Conservation (phyloP, 2,113 vertebrate genomes). For the Rhinoderma darwinii region DNA sequence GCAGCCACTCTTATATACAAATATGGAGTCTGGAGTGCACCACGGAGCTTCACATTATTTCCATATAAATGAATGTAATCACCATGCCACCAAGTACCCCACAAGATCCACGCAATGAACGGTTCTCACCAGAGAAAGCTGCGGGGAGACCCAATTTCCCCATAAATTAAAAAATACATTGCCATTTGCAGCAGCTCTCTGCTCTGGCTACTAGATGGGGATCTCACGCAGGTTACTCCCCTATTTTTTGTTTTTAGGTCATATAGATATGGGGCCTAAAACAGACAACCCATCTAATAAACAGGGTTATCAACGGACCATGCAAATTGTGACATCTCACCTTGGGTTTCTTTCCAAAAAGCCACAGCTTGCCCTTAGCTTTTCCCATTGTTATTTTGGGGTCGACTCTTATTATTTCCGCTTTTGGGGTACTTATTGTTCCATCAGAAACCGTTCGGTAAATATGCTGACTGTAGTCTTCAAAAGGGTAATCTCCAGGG, state of each 20-base stretch:
- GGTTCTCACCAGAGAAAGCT: too few species aligned
- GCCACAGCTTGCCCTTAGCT: slow-evolving; percentile 97
- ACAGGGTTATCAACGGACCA: neutral
- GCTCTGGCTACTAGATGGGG: neutral
- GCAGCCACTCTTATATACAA: neutral
- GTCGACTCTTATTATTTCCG: slow-evolving; percentile 83
- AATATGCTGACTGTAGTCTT: slow-evolving; percentile 97
- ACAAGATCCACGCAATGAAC: too few species aligned
- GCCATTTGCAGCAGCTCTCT: neutral
- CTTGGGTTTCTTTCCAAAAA: slow-evolving; percentile 99
- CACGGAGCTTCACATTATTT: neutral
- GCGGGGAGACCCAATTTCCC: too few species aligned
- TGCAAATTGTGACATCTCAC: slow-evolving; percentile 69
- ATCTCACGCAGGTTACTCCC: neutral
- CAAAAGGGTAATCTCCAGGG: slow-evolving; percentile 93
- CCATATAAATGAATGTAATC: too few species aligned
- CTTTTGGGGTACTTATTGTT: slow-evolving; percentile 91
- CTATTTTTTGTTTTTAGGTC: neutral
- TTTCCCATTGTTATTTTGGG: slow-evolving; percentile 86
- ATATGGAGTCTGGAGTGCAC: neutral
- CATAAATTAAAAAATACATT: too few species aligned
- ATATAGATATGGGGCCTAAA: neutral
- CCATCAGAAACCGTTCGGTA: slow-evolving; percentile 92
- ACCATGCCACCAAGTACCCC: too few species aligned
- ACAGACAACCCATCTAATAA: neutral